Base-by-base conservation (phyloP, 1,140 invertebrate genomes). In the Aphis craccivora region DNA sequence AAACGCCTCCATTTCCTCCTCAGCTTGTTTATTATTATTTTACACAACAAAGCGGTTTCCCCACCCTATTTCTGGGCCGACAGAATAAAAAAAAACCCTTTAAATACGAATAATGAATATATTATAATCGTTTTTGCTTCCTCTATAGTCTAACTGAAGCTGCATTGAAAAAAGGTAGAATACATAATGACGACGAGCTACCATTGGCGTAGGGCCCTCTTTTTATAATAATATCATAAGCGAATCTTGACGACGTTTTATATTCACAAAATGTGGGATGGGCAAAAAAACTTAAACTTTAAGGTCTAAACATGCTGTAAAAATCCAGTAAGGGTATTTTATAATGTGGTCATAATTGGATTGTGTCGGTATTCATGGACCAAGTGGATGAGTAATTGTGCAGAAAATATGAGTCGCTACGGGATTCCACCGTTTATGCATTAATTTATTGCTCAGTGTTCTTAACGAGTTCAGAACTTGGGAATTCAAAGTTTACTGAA, bases 11-110 rank as follows among this genome's bases (percentile, higher is more conserved):
- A n/a, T 60, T 67, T 90, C 89, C 89, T 90, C 89, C 89, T 90
- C 89, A 43, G 89, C 53, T 90, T 90, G 89, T 90, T 90, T 90
- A 90, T 90, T 90, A 90, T 90, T 90, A 90, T 90, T 90, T 90
- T 90, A 90, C 89, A 90, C 89, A 67, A 90, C 89, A 90, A 90
- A 90, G 89, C 89, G 89, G 88, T 90, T 90, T 90, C 53, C 55
- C 89, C 89, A 90, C 89, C 89, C 89, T 67, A 6, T 60, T 90
- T 67, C 37, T 40, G 89, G 89, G 6, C 88, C 51, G 35, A 55
- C 88, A 53, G 51, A 89, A 89, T 89, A 53, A 89, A 89, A 89
- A 87, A 90, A 60, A 30, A 9, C 89, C 89, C 40, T 90, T 90
- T 90, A 90, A 90, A 90, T 67, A 67, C 53, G 89, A 90, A 90